Percentiles rank a stretch among this genome's conserved stretches.
phyloP scores from a whole-genome alignment of 2,797 vertebrate species.

The Pitangus sulphuratus region DNA sequence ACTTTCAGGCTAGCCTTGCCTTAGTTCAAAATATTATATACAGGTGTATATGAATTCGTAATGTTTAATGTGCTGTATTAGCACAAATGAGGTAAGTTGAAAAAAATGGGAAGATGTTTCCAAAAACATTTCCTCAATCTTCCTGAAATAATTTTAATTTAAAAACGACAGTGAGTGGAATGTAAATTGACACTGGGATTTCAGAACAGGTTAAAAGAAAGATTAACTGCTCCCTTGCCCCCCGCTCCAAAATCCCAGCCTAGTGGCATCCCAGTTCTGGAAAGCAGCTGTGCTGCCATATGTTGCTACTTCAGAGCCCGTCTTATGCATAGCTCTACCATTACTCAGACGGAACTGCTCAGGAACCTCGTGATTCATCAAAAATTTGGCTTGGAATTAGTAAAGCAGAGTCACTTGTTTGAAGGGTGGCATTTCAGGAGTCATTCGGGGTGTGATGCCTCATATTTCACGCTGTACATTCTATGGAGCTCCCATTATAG shows the following conservation, averaged over 20 bases:
- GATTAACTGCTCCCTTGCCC: not conserved
- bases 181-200: not conserved
- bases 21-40: not conserved
- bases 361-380: not conserved
- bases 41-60: not conserved
- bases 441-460: not conserved
- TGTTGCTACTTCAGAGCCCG: not conserved
- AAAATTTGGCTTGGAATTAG: not conserved
- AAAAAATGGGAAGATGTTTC: not conserved
- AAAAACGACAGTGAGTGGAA: not conserved
- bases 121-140: not conserved
- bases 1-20: not conserved
- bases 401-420: not conserved
- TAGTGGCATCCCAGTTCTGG: not conserved
- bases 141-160: not conserved
- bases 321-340: not conserved
- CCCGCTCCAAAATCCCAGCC: rapidly evolving
- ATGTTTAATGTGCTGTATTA: not conserved
- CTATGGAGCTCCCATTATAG: not conserved
- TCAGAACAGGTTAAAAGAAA: not conserved
- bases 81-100: not conserved
- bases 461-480: not conserved
- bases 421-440: not conserved
- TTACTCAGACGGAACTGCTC: not conserved
- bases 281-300: not conserved